phyloP scores from a whole-genome alignment of 2,888 invertebrate genomes.

The Hyposoter dolosus region DNA sequence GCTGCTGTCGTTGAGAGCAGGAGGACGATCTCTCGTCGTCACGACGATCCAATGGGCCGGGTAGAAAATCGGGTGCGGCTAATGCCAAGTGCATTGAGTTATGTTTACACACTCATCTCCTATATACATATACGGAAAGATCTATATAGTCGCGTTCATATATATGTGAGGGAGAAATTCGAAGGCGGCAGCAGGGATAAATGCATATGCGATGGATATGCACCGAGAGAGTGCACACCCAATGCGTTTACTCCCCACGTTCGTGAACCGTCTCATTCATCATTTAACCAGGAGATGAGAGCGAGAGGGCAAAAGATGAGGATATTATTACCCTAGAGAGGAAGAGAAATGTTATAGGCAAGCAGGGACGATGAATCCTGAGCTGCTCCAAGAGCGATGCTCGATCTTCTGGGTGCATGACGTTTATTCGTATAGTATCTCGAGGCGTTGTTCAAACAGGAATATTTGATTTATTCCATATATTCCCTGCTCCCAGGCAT shows the following conservation, averaged over 20 bases:
- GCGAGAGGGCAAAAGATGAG: constrained; percentile 66
- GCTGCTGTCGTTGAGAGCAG: constrained; percentile 12
- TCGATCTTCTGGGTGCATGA: constrained; percentile 19
- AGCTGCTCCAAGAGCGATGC: constrained; percentile 26
- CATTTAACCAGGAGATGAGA: constrained; percentile 73
- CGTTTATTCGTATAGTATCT: constrained; percentile 25
- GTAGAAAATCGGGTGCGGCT: constrained; percentile 65
- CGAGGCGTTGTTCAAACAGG: constrained; percentile 14
- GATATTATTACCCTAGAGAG: constrained; percentile 50
- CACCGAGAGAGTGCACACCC: constrained; percentile 57
- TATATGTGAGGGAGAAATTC: constrained; percentile 19
- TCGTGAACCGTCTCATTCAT: constrained; percentile 77
- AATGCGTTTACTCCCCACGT: constrained; percentile 49
- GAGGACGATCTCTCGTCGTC: constrained; percentile 62
- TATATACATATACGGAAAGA: background rate
- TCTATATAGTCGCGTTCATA: background rate
- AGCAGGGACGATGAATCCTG: constrained; percentile 47
- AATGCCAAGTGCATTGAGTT: constrained; percentile 45
- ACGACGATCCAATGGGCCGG: constrained; percentile 55
- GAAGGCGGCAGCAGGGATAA: constrained; percentile 54
- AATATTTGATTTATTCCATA: background rate
- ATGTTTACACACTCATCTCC: background rate
- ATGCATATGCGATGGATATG: constrained; percentile 29
- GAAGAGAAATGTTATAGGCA: constrained; percentile 35
- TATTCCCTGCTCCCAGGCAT: background rate